Evolutionary conservation across 2,888 invertebrate species (phyloP).

Genomic region (Dryobotodes eremita): DNA sequence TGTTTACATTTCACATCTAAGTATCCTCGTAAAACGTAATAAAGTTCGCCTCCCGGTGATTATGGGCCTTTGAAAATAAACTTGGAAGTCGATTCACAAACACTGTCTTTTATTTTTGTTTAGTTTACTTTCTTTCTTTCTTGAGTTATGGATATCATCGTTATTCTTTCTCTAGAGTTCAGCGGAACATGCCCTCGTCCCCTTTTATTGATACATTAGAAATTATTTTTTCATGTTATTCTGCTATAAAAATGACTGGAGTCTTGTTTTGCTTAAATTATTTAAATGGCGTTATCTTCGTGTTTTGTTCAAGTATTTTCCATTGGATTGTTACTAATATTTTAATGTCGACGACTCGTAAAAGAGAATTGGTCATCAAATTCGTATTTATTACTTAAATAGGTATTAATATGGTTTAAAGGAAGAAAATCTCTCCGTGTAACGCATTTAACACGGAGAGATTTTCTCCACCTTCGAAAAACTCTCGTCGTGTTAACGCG

Average conservation of each 20-base stretch:
- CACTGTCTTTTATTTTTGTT: slow-evolving; percentile 84
- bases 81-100: slow-evolving; percentile 82
- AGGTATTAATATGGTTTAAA: neutral
- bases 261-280: slow-evolving; percentile 68
- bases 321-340: slow-evolving; percentile 14
- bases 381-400: neutral
- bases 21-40: slow-evolving; percentile 80
- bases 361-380: neutral
- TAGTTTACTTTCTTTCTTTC: slow-evolving; percentile 77
- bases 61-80: slow-evolving; percentile 87
- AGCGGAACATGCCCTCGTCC: slow-evolving; percentile 72
- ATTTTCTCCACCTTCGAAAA: neutral
- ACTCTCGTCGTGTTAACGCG: neutral
- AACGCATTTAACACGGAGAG: neutral
- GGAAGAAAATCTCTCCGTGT: too few species aligned
- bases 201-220: slow-evolving; percentile 78
- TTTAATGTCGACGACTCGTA: neutral
- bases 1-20: slow-evolving; percentile 83
- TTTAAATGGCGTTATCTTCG: slow-evolving; percentile 61
- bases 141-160: slow-evolving; percentile 83
- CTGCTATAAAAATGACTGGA: slow-evolving; percentile 62
- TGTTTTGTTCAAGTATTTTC: slow-evolving; percentile 48
- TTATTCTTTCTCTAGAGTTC: slow-evolving; percentile 79
- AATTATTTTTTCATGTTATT: slow-evolving; percentile 73
- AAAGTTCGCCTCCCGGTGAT: slow-evolving; percentile 86